Percentiles rank a stretch among this genome's conserved stretches.
These are phyloP conservation scores for Thera obeliscata DNA, from an alignment of 2,888 invertebrate genomes.

Conservation along the genomic window DNA sequence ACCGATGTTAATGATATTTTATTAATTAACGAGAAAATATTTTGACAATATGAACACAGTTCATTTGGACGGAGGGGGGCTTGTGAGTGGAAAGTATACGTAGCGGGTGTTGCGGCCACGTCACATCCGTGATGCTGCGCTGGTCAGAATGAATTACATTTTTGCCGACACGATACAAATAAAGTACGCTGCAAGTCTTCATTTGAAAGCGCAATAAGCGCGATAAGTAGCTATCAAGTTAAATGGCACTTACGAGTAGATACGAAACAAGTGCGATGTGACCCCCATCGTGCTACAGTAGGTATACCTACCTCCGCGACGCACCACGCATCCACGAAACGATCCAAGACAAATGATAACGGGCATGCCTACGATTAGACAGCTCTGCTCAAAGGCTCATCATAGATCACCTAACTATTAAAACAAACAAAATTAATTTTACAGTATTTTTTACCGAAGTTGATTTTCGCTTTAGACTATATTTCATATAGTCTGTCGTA, in stretches of 20 bases:
- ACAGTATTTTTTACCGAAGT: constrained; percentile 72
- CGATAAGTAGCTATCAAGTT: constrained; percentile 50
- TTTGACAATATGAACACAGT: constrained; percentile 75
- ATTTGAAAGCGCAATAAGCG: constrained; percentile 52
- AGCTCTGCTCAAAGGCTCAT: constrained; percentile 57
- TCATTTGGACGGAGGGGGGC: constrained; percentile 80
- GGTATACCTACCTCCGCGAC: neutral
- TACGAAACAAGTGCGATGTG: constrained; percentile 15
- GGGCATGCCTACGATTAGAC: constrained; percentile 62
- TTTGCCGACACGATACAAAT: neutral
- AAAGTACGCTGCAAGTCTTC: constrained; percentile 33
- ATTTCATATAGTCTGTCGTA: constrained; percentile 75
- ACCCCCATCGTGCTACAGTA: constrained; percentile 12
- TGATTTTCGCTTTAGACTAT: constrained; percentile 69
- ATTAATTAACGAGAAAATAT: constrained; percentile 57
- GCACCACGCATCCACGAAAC: constrained; percentile 48
- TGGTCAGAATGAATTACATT: neutral
- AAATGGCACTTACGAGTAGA: constrained; percentile 34
- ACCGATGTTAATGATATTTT: constrained; percentile 55
- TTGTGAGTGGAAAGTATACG: constrained; percentile 55
- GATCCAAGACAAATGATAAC: constrained; percentile 61
- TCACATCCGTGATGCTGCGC: constrained; percentile 21
- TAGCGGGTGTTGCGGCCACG: constrained; percentile 9
- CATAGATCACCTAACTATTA: constrained; percentile 75
- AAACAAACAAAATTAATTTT: constrained; percentile 72